Evolutionary conservation across 2,113 vertebrate genomes (phyloP), one percentile per base, ranked within the genome.

Genomic region (Phodopus roborovskii): DNA sequence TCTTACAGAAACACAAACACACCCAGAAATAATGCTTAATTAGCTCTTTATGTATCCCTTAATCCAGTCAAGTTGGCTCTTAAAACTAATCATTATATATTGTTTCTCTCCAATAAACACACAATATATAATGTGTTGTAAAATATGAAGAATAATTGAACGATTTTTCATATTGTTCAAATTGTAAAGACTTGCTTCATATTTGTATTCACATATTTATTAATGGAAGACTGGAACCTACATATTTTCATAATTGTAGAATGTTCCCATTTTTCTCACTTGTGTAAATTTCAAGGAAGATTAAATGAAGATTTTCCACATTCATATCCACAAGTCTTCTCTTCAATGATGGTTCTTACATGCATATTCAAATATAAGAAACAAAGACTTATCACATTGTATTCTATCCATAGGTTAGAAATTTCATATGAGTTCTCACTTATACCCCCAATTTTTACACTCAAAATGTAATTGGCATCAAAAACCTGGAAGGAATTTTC

Each of bases 381-480:
- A 92, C 85, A 88, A 77, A 71, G 39, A 0, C 7, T 88, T 94
- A 6, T 94, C 11, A 81, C 33, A 42, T 53, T 68, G 66, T 70
- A 75, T 93, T 95, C 89, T 28, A 77, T 79, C 48, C 17, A 50
- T 53, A n/a, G 36, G 1, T 7, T 56, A 48, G 74, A 90, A 60
- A 73, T 94, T 12, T 64, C 88, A 19, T 87, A 81, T 96, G 81
- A 96, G 84, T 98, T 97, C 94, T 97, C 94, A 96, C 9, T 84
- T 70, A 0, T 78, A 33, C 5, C 3, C 36, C 91, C 9, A 86
- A 8, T 58, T 94, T 94, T 96, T 90, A 71, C 11, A 79, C 50
- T 85, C 50, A 94, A 19, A 84, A 22, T 58, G 91, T 90, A 78
- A 94, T 66, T 81, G 74, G 66, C 1, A 85, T 84, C 6, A 90